Percentiles rank a stretch among this genome's conserved stretches.
Evolutionary conservation across 2,113 vertebrate genomes (phyloP).

Genomic region (Notarius quadriscutis): DNA sequence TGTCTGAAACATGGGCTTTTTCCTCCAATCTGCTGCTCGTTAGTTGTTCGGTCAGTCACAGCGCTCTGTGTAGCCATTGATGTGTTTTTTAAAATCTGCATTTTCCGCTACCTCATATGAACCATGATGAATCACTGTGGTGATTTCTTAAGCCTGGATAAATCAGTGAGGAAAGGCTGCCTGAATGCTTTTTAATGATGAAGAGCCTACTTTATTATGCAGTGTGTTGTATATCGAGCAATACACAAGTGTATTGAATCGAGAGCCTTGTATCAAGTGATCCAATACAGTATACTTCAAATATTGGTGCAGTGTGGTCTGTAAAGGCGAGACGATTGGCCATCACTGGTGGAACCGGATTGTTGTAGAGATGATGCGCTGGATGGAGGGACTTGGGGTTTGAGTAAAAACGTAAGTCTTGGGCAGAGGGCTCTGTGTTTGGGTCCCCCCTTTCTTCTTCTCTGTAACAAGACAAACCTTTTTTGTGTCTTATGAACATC

Average conservation of each 20-base stretch:
- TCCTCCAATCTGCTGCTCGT: background rate
- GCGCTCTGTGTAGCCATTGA: too few species aligned
- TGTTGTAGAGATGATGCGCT: background rate
- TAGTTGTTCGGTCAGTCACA: background rate
- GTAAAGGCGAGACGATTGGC: background rate
- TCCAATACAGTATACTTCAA: background rate
- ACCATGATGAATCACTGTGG: too few species aligned
- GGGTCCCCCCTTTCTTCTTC: background rate
- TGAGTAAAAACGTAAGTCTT: background rate
- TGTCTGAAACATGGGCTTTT: background rate
- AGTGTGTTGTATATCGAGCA: background rate
- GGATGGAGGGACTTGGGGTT: background rate
- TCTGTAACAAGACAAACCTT: background rate
- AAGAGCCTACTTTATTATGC: background rate
- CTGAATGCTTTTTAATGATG: background rate
- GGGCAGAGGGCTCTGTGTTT: background rate
- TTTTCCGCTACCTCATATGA: background rate
- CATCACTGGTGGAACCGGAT: background rate
- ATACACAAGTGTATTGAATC: background rate
- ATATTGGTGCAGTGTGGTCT: background rate
- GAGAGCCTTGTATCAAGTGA: background rate
- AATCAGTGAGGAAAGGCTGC: background rate
- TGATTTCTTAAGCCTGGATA: background rate
- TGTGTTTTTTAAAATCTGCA: background rate
- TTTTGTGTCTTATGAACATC: too few species aligned